Evolutionary conservation across 1,140 invertebrate genomes (phyloP), one percentile per base, ranked within the genome.

Genomic region (Sitophilus oryzae): DNA sequence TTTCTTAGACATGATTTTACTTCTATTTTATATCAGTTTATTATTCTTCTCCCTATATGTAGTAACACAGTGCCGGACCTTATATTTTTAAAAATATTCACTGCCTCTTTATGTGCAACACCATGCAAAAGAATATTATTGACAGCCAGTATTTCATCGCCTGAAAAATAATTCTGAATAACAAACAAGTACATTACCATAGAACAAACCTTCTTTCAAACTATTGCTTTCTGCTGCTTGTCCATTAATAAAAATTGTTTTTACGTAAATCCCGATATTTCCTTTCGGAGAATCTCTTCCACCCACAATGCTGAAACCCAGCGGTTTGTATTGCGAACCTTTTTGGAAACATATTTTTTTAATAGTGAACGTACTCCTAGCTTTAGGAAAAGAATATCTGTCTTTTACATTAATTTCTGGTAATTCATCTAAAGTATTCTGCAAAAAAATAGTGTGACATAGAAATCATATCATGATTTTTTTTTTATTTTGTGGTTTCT

Each of bases 261-360:
- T 91, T 20, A 95, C 88, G 71, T 91, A 94, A 65, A 95, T 93
- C 62, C 83, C 89, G 69, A 94, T 84, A 59, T 82, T 85, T 53
- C 91, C 91, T 73, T 88, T 84, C 0, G 91, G 88, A 16, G 90
- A 92, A 70, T 96, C 91, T 46, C 81, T 78, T 23, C 92, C 92
- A 6, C 92, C 93, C 0, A 95, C 92, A 59, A 96, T 92, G 41
- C 88, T 93, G 66, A 95, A 95, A 5, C 92, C 90, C 1, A 94
- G 74, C 0, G 88, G 88, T 72, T 91, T 92, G 62, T 86, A 86
- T 1, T 87, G 86, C 1, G 82, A 79, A 2, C 91, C 91, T 69
- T 94, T 94, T 61, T 89, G 82, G 14, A 77, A 85, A 37, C 61
- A 58, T 3, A 69, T 62, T 43, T 71, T 68, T 35, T 63, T 64